phyloP scores from a whole-genome alignment of 2,113 vertebrate species.

The Baryphthengus martii region DNA sequence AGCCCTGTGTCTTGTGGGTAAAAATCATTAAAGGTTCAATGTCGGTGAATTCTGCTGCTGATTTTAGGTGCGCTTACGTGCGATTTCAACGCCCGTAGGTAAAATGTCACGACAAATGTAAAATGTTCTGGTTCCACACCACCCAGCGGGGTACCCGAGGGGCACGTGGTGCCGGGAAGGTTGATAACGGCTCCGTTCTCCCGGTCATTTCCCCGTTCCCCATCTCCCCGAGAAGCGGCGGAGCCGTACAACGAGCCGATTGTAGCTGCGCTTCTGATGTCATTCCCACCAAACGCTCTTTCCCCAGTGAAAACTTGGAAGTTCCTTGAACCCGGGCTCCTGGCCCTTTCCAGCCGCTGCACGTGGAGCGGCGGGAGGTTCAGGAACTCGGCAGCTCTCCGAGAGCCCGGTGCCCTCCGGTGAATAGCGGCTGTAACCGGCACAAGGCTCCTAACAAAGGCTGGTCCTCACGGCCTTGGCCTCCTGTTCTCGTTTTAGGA shows the following conservation, averaged over 20 bases:
- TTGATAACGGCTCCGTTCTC: background rate
- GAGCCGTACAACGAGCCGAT: background rate
- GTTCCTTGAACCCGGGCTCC: background rate
- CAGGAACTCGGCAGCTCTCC: background rate
- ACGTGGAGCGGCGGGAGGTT: background rate
- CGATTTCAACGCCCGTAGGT: background rate
- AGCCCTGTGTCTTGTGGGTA: too few relatives aligned
- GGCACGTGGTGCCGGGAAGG: background rate
- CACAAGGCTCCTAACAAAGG: background rate
- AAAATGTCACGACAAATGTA: background rate
- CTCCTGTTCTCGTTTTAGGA: background rate
- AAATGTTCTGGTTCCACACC: background rate
- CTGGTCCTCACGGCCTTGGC: background rate
- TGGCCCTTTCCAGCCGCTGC: background rate
- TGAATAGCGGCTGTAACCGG: background rate
- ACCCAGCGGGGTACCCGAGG: background rate
- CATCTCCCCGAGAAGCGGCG: background rate
- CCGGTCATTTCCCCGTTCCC: background rate
- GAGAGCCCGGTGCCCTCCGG: background rate
- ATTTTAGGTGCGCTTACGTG: background rate
- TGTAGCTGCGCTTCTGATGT: constrained; percentile 33
- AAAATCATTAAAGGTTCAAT: background rate
- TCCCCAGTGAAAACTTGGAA: constrained; percentile 7
- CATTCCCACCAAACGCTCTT: background rate
- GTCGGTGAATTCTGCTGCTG: background rate